These are phyloP conservation scores for Conger conger DNA, from an alignment of 2,113 vertebrate genomes.

Conservation along the genomic window DNA sequence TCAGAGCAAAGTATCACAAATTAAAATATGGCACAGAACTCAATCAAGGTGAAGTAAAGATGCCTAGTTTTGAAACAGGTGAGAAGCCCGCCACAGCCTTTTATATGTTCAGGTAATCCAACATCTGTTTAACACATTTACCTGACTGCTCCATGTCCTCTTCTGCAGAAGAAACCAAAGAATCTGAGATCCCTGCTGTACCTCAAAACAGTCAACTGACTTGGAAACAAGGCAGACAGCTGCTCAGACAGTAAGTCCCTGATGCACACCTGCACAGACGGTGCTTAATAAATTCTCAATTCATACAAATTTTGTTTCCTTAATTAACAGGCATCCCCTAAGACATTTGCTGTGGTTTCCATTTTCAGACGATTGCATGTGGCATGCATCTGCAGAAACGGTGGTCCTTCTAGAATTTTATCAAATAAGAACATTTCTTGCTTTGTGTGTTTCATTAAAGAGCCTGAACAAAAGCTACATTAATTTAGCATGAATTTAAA, in stretches of 20 bases:
- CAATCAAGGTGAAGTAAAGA: conserved; percentile 96
- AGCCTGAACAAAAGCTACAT: too few relatives aligned
- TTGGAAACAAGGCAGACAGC: conserved; percentile 97
- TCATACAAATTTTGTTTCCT: too few relatives aligned
- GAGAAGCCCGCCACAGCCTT: conserved; percentile 16
- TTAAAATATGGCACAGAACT: conserved; percentile 99
- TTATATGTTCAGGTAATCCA: background rate
- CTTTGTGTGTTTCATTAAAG: too few relatives aligned
- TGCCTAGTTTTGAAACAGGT: conserved; percentile 98
- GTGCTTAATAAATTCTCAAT: background rate
- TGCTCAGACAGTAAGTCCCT: conserved; percentile 92
- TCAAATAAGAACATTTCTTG: too few relatives aligned
- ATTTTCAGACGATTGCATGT: too few relatives aligned
- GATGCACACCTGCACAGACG: background rate
- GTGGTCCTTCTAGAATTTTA: too few relatives aligned
- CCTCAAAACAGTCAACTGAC: conserved; percentile 96
- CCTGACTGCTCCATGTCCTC: conserved; percentile 26
- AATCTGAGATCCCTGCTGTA: conserved; percentile 86
- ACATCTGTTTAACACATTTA: background rate
- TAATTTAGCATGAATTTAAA: too few relatives aligned
- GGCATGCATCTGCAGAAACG: too few relatives aligned
- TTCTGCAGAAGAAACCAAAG: conserved; percentile 95
- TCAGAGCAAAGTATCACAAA: conserved; percentile 98
- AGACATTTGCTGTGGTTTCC: too few relatives aligned
- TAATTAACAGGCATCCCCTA: too few relatives aligned